These are phyloP conservation scores for Lutjanus argentimaculatus DNA, from an alignment of 2,797 vertebrate genomes.

Conservation along the genomic window DNA sequence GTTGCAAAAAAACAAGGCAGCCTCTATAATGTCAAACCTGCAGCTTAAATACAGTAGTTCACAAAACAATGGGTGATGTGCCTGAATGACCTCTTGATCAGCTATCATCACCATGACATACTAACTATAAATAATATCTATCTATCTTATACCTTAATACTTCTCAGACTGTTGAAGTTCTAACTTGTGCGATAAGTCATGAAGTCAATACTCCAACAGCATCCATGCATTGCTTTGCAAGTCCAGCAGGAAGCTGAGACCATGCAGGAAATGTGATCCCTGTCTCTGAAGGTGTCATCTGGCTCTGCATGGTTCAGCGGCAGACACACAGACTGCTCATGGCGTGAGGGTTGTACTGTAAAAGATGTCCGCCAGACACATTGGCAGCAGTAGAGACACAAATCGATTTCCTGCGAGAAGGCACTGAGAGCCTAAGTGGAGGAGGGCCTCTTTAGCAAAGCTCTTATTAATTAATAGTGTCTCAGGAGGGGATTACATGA, in stretches of 20 bases:
- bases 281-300: constrained; percentile 76
- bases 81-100: background rate
- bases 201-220: background rate
- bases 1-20: no score
- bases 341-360: constrained; percentile 73
- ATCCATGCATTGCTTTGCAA: constrained; percentile 22
- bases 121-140: background rate
- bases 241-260: constrained; percentile 60
- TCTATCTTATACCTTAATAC: background rate
- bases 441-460: constrained; percentile 77
- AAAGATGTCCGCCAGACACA: constrained; percentile 85
- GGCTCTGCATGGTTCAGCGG: constrained; percentile 60
- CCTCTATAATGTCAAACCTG: no score
- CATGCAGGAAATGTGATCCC: constrained; percentile 68
- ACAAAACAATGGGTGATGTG: no score
- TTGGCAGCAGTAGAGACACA: constrained; percentile 83
- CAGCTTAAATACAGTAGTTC: no score
- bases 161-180: background rate
- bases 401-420: constrained; percentile 82
- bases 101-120: background rate
- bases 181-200: constrained; percentile 2
- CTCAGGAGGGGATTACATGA: constrained; percentile 82
- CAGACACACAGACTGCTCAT: constrained; percentile 79
- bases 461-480: constrained; percentile 86
- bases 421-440: constrained; percentile 74